Conservation (phyloP, 2,113 vertebrate species). For the Empidonax alnorum region DNA sequence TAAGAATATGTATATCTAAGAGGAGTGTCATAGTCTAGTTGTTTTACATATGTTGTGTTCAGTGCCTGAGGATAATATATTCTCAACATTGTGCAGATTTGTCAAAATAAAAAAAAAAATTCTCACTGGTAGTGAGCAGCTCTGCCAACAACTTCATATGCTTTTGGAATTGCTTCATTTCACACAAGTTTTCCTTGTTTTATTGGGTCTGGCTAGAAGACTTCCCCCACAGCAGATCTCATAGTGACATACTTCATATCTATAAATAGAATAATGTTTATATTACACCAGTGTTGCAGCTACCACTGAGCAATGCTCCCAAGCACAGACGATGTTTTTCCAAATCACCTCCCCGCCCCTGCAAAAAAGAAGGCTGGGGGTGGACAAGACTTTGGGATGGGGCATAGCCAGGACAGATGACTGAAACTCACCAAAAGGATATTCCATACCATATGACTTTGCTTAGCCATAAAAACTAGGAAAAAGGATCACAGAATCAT, state of each 20-base stretch:
- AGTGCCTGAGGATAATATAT: neutral
- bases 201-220: neutral
- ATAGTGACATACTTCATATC: neutral
- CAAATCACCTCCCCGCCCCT: neutral
- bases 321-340: neutral
- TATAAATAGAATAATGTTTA: neutral
- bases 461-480: neutral
- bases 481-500: neutral
- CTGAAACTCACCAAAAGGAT: neutral
- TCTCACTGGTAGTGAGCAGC: neutral
- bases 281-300: neutral
- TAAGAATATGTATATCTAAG: neutral
- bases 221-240: neutral
- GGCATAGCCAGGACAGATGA: neutral
- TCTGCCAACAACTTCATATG: neutral
- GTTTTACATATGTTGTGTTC: neutral
- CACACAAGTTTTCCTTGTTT: neutral
- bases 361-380: neutral
- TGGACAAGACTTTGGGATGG: neutral
- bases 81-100: neutral
- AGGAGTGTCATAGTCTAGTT: neutral
- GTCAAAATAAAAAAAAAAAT: neutral
- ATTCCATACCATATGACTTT: neutral
- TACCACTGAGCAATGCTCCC: neutral
- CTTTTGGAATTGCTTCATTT: neutral